phyloP scores from a whole-genome alignment of 2,888 invertebrate genomes.

The Drosophila maculinotata region DNA sequence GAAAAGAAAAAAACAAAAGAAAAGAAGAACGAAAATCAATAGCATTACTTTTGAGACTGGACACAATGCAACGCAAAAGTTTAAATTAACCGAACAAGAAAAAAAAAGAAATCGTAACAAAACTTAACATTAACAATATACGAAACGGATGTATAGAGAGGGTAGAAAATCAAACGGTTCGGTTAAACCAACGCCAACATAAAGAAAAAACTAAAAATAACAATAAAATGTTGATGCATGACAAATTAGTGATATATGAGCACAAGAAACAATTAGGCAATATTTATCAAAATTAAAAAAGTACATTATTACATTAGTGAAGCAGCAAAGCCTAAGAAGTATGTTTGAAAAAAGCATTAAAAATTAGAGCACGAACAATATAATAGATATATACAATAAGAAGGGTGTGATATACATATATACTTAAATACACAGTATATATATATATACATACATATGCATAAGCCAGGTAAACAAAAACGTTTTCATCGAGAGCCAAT shows the following conservation, averaged over 20 bases:
- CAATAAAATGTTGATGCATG: constrained; percentile 37
- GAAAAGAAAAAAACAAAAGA: constrained; percentile 76
- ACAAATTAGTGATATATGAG: constrained; percentile 25
- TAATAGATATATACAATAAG: constrained; percentile 14
- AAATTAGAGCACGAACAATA: constrained; percentile 22
- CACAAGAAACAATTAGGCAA: constrained; percentile 21
- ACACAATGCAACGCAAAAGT: constrained; percentile 62
- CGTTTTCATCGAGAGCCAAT: constrained; percentile 59
- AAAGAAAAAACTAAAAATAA: constrained; percentile 16
- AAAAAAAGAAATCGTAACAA: constrained; percentile 53
- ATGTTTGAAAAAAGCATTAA: constrained; percentile 36
- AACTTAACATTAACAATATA: constrained; percentile 61
- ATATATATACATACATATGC: constrained; percentile 28
- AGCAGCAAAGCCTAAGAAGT: constrained; percentile 27
- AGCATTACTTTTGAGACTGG: constrained; percentile 76
- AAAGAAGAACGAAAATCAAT: constrained; percentile 80
- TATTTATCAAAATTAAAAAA: neutral
- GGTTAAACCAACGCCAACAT: constrained; percentile 42
- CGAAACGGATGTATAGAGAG: constrained; percentile 5
- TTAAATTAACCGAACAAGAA: constrained; percentile 24
- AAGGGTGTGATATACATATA: constrained; percentile 39
- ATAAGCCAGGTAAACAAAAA: constrained; percentile 38
- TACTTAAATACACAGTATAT: constrained; percentile 37
- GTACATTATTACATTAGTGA: constrained; percentile 45
- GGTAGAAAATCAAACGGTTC: constrained; percentile 2